Percentiles rank a stretch among this genome's conserved stretches.
Conservation (phyloP, 2,888 invertebrate species). For the Limnephilus marmoratus region DNA sequence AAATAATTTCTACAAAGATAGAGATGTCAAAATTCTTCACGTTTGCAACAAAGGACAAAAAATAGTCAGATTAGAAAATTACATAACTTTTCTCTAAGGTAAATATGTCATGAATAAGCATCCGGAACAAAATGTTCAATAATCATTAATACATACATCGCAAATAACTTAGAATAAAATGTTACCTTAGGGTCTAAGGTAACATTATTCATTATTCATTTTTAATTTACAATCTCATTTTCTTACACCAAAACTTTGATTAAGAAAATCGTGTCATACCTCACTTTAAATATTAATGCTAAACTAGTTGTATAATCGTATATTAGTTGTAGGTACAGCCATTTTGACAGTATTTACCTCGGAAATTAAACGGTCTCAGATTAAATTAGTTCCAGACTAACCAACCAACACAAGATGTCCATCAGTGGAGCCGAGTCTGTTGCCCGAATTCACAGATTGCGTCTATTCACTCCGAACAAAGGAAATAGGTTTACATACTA, state of each 20-base stretch:
- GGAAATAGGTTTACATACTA: neutral
- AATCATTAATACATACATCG: too few relatives aligned
- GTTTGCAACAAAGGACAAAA: too few relatives aligned
- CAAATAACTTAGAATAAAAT: too few relatives aligned
- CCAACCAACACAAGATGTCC: conserved; percentile 20
- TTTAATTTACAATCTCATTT: too few relatives aligned
- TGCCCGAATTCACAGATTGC: neutral
- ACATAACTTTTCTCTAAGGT: too few relatives aligned
- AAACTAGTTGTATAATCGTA: neutral
- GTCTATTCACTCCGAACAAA: conserved; percentile 10
- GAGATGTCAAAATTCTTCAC: too few relatives aligned
- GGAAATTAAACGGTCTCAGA: neutral
- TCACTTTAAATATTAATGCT: neutral
- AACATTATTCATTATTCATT: neutral
- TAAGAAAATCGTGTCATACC: neutral
- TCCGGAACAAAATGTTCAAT: too few relatives aligned
- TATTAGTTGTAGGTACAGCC: neutral
- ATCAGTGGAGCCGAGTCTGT: conserved; percentile 13
- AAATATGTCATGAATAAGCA: too few relatives aligned
- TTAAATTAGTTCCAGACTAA: neutral
- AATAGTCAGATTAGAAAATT: too few relatives aligned
- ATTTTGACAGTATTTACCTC: neutral
- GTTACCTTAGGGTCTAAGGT: too few relatives aligned
- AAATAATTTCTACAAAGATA: too few relatives aligned
- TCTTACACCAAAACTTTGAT: too few relatives aligned